phyloP scores from a whole-genome alignment of 2,888 invertebrate species.

The Caenorhabditis sulstoni region DNA sequence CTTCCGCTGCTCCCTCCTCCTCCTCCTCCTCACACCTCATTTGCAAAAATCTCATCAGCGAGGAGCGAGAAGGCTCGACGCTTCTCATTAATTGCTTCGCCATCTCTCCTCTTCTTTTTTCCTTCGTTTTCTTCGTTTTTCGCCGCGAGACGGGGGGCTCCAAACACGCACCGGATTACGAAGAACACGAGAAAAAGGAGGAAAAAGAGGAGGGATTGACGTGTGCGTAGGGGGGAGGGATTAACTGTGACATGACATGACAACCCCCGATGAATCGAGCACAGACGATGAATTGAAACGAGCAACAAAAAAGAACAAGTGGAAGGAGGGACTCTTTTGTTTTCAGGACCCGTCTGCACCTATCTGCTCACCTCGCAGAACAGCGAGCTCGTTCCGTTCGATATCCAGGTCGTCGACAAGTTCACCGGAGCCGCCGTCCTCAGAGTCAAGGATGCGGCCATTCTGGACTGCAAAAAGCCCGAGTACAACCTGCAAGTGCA shows the following conservation, averaged over 20 bases:
- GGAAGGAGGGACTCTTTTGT: constrained; percentile 2
- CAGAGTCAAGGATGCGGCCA: constrained; percentile 70
- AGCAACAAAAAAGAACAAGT: neutral
- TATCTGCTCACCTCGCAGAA: constrained; percentile 71
- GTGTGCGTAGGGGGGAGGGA: constrained; percentile 29
- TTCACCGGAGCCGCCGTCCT: constrained; percentile 76
- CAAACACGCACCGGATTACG: constrained; percentile 49
- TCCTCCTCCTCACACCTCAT: constrained; percentile 29
- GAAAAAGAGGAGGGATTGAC: constrained; percentile 32
- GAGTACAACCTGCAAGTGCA: constrained; percentile 72
- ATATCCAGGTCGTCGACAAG: constrained; percentile 75
- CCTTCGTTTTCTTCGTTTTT: constrained; percentile 15
- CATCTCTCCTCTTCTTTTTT: constrained; percentile 15
- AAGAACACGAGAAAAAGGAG: constrained; percentile 34
- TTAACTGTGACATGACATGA: constrained; percentile 54
- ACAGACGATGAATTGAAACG: constrained; percentile 43
- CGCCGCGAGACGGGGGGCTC: constrained; percentile 29
- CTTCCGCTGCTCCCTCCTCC: too few species aligned
- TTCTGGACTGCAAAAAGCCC: constrained; percentile 74
- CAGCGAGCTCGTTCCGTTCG: constrained; percentile 71
- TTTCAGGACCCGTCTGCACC: constrained; percentile 78
- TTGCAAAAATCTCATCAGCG: constrained; percentile 48
- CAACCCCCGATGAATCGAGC: constrained; percentile 37
- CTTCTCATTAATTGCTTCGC: constrained; percentile 54
- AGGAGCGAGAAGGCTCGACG: constrained; percentile 17